These are phyloP conservation scores for Heteromormyrus szaboi DNA, from an alignment of 2,797 vertebrate genomes.

Conservation along the genomic window DNA sequence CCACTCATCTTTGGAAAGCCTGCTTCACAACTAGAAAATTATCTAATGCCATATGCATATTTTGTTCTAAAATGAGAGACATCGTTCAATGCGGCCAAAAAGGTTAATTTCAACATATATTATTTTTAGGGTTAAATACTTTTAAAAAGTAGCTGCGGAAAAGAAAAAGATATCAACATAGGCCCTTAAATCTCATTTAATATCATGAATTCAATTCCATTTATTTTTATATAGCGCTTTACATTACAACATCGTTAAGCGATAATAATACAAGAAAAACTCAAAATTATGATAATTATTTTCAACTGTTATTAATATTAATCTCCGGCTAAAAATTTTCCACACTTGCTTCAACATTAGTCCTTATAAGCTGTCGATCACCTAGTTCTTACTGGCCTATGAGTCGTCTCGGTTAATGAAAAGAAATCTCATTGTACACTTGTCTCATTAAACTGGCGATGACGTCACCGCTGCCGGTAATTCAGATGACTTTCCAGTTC, in stretches of 20 bases:
- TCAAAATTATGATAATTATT: background rate
- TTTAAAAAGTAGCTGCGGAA: background rate
- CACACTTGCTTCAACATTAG: background rate
- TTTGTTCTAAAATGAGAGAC: background rate
- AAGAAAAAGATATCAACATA: background rate
- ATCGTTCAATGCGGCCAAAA: background rate
- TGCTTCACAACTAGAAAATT: background rate
- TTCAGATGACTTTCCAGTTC: conserved; percentile 74
- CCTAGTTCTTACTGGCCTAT: background rate
- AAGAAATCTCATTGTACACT: conserved; percentile 27
- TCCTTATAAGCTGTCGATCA: background rate
- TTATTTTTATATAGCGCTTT: background rate
- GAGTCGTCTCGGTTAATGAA: background rate
- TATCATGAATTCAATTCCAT: background rate
- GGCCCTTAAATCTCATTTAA: background rate
- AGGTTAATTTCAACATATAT: background rate
- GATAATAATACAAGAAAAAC: background rate
- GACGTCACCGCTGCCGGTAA: conserved; percentile 73
- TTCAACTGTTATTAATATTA: background rate
- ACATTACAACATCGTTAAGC: background rate
- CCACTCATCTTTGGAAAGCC: background rate
- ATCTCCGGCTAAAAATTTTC: background rate
- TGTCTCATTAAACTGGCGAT: conserved; percentile 56
- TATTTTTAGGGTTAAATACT: background rate
- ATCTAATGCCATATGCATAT: background rate